Evolutionary conservation across 2,797 vertebrate genomes (phyloP).

Genomic region (Macrochelys suwanniensis): DNA sequence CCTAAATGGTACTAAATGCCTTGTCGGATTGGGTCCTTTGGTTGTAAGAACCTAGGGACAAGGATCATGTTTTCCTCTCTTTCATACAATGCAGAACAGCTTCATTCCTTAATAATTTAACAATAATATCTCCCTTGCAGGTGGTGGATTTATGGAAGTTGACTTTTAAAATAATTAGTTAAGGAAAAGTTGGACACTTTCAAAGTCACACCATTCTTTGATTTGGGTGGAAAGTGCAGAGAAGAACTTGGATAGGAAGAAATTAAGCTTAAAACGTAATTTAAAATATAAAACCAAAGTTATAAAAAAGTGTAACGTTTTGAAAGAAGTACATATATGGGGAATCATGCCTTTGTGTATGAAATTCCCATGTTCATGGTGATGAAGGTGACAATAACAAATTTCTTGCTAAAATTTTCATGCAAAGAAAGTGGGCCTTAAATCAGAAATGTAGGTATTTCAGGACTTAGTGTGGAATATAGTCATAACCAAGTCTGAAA

Average conservation of each 20-base stretch:
- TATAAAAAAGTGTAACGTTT: neutral
- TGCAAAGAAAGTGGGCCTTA: neutral
- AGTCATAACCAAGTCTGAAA: neutral
- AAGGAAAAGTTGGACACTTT: neutral
- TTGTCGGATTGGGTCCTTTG: neutral
- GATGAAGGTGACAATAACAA: neutral
- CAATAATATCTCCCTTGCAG: constrained; percentile 20
- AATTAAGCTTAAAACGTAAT: constrained; percentile 23
- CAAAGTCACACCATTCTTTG: neutral
- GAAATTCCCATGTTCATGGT: neutral
- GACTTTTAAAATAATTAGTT: constrained; percentile 19
- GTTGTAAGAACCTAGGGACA: neutral
- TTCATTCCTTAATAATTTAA: constrained; percentile 28
- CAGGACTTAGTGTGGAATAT: neutral
- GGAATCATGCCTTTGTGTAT: neutral
- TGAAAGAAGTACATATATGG: neutral
- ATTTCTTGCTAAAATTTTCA: too few relatives aligned
- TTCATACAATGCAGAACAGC: neutral
- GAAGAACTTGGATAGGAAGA: constrained; percentile 3
- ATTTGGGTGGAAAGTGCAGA: constrained; percentile 21
- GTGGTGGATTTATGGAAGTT: constrained; percentile 5
- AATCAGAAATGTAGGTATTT: neutral
- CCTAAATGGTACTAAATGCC: neutral
- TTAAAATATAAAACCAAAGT: neutral
- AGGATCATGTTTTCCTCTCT: neutral